Base-by-base conservation (phyloP, 2,888 invertebrate species). In the Latrodectus elegans region DNA sequence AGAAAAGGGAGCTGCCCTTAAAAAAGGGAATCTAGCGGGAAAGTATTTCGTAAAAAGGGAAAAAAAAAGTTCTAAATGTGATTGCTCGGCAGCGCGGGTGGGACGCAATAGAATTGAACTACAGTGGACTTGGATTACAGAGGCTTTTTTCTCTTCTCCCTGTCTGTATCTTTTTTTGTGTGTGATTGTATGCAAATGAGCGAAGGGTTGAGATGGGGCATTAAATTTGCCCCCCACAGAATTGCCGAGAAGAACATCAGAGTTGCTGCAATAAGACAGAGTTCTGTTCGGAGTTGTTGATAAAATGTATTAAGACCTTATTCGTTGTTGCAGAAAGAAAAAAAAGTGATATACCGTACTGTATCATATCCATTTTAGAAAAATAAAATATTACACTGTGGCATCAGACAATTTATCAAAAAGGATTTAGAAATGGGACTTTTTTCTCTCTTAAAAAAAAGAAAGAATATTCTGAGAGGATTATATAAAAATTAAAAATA, bases 181-280 rank as follows among this genome's bases (percentile, higher is more conserved):
- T 72, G 68, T 82, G 73, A 75, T 82, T 82, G 75, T 67, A 82
- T 82, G 82, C 82, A 82, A 82, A 82, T 82, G 82, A 81, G 67
- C 55, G 73, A 52, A 49, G 80, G 17, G 17, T 17, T 68, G 53
- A 38, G 55, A 26, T 55, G 26, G 64, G 38, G 67, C 67, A 26
- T 26, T 68, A 26, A 68, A 68, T 17, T 68, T 17, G n/a, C 17
- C 17, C 12, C 15, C 10, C 60, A 60, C n/a, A 15, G 12, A 15
- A n/a, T n/a, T n/a, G 14, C 60, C n/a, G 60, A 8, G 60, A 60
- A 60, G 9, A 60, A 60, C 10, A 60, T 60, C n/a, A 60, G n/a
- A 60, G 11, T 38, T 60, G 60, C n/a, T 12, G n/a, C n/a, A 60
- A 60, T 60, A 60, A 60, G 60, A 60, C 60, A 4, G 14, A 60